Evolutionary conservation across 2,888 invertebrate species (phyloP), one percentile per base, ranked within the genome.

Genomic region (Epistrophella euchroma): DNA sequence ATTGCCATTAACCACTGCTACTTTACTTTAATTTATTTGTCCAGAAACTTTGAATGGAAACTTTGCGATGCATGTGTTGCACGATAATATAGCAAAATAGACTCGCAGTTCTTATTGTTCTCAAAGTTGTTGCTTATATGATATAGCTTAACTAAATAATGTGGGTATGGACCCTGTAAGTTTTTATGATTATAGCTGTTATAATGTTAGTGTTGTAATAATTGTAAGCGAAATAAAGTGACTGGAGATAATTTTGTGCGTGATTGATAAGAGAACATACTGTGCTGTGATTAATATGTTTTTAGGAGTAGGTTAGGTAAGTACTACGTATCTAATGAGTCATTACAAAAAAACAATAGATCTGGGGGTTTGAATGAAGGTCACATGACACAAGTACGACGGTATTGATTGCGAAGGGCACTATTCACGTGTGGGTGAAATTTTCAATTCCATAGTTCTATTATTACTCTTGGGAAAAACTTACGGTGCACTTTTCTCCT

Each of bases 1-100:
- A 79, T 73, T 79, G 45, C 64, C 37, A 43, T 62, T 72, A 64
- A 40, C 19, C n/a, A 28, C 32, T 17, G 32, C 32, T 47, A 22
- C 43, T 66, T 47, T 13, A 47, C 32, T 47, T 32, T 32, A 28
- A 66, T 66, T 47, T 47, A 32, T 66, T 47, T 47, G 0, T 9
- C 7, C 17, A 32, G 28, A 19, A 66, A 19, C 7, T 60, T 60
- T 47, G 13, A 17, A 45, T 45, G 40, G 43, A 22, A 37, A 58
- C 35, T 37, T 19, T 58, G 10, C 10, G 35, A 3, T 62, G 43
- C 15, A 13, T 25, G 9, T 11, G 5, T 62, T 62, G 62, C 25
- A 43, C 35, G 13, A 32, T 32, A 13, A 37, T 37, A 15, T 2
- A 2, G 13, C 15, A 13, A 22, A 58, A 58, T 37, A 58, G 13